A percentile compares a stretch with the other conserved stretches of the same genome.
Evolutionary conservation across 2,797 vertebrate species (phyloP).

Genomic region (Petrocephalus schoutedeni): DNA sequence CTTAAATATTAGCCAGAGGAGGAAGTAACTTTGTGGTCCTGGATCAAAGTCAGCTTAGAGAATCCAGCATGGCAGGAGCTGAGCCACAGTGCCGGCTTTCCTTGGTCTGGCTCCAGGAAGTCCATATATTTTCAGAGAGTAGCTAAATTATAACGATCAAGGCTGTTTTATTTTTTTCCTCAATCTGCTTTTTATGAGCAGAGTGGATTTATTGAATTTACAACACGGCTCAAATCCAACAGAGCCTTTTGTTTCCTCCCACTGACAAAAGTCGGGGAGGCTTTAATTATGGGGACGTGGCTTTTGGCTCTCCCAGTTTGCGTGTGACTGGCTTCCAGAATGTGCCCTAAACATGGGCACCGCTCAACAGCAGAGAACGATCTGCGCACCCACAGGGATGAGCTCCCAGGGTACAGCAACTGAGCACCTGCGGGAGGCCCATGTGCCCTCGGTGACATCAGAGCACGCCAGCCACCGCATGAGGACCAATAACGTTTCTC

Average conservation of each 20-base stretch:
- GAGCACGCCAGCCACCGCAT: not conserved
- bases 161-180: not conserved
- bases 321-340: not conserved
- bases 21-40: not conserved
- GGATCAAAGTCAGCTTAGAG: not conserved
- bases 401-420: not conserved
- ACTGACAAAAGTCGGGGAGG: not conserved
- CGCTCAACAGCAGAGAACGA: not conserved
- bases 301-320: not conserved
- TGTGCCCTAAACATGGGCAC: not conserved
- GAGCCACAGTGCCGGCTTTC: not conserved
- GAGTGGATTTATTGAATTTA: constrained; percentile 11
- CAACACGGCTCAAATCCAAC: not conserved
- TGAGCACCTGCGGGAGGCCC: not conserved
- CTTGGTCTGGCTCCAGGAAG: not conserved
- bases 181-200: constrained; percentile 10
- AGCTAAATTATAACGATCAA: constrained; percentile 17
- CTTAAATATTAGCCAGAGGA: not conserved
- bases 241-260: not conserved
- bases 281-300: not conserved
- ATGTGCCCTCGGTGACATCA: not conserved
- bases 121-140: constrained; percentile 2
- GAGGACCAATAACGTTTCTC: not conserved
- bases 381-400: not conserved
- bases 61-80: not conserved